These are phyloP conservation scores for Rhabdophis nuchalis DNA, from an alignment of 2,797 vertebrate species.

Conservation along the genomic window DNA sequence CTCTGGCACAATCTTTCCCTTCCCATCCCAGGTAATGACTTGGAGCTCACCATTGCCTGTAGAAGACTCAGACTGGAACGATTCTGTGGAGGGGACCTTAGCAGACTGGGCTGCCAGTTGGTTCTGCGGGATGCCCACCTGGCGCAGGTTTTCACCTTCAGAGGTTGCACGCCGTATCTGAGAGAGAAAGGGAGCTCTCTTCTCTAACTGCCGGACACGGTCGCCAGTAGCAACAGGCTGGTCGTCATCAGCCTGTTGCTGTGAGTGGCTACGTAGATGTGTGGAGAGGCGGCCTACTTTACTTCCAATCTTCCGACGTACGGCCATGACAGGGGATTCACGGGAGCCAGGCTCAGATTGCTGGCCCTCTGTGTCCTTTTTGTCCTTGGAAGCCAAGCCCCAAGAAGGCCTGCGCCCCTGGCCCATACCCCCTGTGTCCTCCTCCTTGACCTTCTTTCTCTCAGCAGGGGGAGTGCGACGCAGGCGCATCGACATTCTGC, in stretches of 20 bases:
- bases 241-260: slow-evolving; percentile 65
- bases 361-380: slow-evolving; percentile 75
- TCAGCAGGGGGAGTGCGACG: slow-evolving; percentile 82
- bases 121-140: slow-evolving; percentile 77
- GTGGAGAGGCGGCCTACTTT: slow-evolving; percentile 89
- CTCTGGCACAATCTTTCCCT: too few relatives aligned
- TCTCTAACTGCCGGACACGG: slow-evolving; percentile 63
- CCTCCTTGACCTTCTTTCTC: slow-evolving; percentile 75
- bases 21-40: slow-evolving; percentile 9
- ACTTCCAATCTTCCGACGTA: slow-evolving; percentile 88
- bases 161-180: slow-evolving; percentile 86
- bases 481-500: slow-evolving; percentile 79
- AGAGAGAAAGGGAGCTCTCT: slow-evolving; percentile 83
- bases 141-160: slow-evolving; percentile 82
- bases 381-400: slow-evolving; percentile 82
- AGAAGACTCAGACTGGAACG: slow-evolving; percentile 82
- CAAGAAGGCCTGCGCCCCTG: slow-evolving; percentile 82
- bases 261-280: slow-evolving; percentile 84
- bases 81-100: slow-evolving; percentile 83
- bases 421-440: slow-evolving; percentile 57
- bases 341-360: slow-evolving; percentile 70
- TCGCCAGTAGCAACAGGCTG: neutral
- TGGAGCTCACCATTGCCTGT: slow-evolving; percentile 16
- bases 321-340: slow-evolving; percentile 84
- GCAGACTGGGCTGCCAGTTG: slow-evolving; percentile 76